Evolutionary conservation across 2,888 invertebrate genomes (phyloP), one percentile per base, ranked within the genome.

Genomic region (Drosophila dives): DNA sequence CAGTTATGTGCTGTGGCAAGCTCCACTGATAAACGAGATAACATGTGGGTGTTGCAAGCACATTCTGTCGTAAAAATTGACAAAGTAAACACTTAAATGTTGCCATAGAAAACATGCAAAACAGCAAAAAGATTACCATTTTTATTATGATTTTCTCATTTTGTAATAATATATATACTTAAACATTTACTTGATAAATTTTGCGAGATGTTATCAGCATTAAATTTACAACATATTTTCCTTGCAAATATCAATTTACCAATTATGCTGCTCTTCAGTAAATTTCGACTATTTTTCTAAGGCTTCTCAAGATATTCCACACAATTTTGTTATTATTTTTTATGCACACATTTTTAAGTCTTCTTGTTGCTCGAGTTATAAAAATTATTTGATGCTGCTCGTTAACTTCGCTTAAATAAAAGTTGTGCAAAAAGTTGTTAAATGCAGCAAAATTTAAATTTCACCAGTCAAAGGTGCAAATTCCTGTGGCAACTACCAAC

Each of bases 11-110:
- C 23, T 23, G 7, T 20, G 51, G 5, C 4, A 42, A 48, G 36
- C 26, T n/a, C 6, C 36, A n/a, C 66, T 48, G 81, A 81, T 76
- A 59, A 64, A 71, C 71, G 65, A 50, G 50, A 62, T 64, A 64
- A 61, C 56, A 67, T 49, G 34, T 38, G 36, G 33, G 5, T 29
- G 29, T 56, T 15, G 34, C 40, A 23, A 53, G 23, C 15, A 34
- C 49, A 38, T 26, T 36, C 36, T 12, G n/a, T 40, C 58, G n/a
- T 6, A 20, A 38, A 38, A 49, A 26, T 34, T 36, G 17, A 32
- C 17, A 48, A 10, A 15, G 11, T 11, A 20, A 45, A 33, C 29
- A 15, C 58, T 23, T n/a, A 29, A 15, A 8, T n/a, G 20, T 15
- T 5, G 15, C 15, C 23, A 26, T 12, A 7, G 33, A n/a, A 45